Evolutionary conservation across 2,113 vertebrate genomes (phyloP).

Genomic region (Leucopsar rothschildi): DNA sequence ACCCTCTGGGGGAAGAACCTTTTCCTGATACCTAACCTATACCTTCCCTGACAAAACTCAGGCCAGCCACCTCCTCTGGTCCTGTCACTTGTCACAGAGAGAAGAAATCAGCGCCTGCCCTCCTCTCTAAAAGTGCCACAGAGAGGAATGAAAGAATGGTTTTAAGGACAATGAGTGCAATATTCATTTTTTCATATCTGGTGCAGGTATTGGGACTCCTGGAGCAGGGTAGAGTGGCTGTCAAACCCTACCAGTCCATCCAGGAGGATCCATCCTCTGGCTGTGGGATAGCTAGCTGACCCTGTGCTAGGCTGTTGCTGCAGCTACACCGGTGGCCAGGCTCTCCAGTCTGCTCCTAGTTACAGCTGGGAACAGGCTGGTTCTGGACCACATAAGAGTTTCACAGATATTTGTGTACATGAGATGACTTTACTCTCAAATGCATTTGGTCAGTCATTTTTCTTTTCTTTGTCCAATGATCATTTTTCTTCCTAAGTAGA

Average conservation of each 20-base stretch:
- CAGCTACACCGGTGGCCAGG: not conserved
- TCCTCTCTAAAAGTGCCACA: not conserved
- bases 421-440: not conserved
- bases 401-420: too few species aligned
- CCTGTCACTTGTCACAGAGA: not conserved
- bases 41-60: not conserved
- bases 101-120: not conserved
- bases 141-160: not conserved
- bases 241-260: not conserved
- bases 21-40: not conserved
- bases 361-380: not conserved
- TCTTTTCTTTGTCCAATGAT: not conserved
- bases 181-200: not conserved
- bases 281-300: not conserved
- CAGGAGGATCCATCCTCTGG: not conserved
- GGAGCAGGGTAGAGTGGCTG: not conserved
- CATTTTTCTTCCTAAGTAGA: not conserved
- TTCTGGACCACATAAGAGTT: not conserved
- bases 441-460: not conserved
- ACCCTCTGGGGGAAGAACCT: not conserved
- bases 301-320: not conserved
- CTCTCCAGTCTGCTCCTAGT: not conserved
- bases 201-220: not conserved
- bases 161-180: not conserved
- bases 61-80: not conserved